Evolutionary conservation across 1,140 invertebrate species (phyloP).

Genomic region (Patella vulgata): DNA sequence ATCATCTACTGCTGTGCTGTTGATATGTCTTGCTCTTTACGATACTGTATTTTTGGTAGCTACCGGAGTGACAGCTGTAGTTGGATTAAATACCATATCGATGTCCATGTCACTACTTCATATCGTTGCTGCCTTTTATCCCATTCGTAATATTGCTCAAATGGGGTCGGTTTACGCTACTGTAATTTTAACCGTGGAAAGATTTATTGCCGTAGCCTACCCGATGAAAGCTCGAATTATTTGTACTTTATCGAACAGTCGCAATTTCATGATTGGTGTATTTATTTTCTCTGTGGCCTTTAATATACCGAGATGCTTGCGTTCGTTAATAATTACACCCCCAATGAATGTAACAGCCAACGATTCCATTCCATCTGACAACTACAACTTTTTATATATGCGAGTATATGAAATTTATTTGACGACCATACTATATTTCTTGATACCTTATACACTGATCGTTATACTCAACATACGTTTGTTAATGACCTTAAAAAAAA

Average conservation of each 20-base stretch:
- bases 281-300: slow-evolving; percentile 34
- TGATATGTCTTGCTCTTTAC: slow-evolving; percentile 45
- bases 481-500: slow-evolving; percentile 72
- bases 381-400: background rate
- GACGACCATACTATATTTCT: slow-evolving; percentile 29
- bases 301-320: slow-evolving; percentile 35
- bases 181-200: slow-evolving; percentile 17
- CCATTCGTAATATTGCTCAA: slow-evolving; percentile 75
- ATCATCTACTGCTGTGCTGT: slow-evolving; percentile 42
- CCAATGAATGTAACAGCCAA: background rate
- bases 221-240: slow-evolving; percentile 25
- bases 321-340: slow-evolving; percentile 14
- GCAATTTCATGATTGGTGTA: slow-evolving; percentile 21
- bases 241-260: slow-evolving; percentile 29
- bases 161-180: slow-evolving; percentile 86
- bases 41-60: slow-evolving; percentile 65
- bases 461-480: slow-evolving; percentile 69
- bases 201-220: slow-evolving; percentile 27
- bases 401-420: slow-evolving; percentile 36
- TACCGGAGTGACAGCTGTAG: slow-evolving; percentile 72
- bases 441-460: slow-evolving; percentile 35
- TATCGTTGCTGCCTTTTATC: slow-evolving; percentile 68
- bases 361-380: background rate
- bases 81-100: slow-evolving; percentile 75
- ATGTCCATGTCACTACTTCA: slow-evolving; percentile 67